phyloP scores from a whole-genome alignment of 2,113 vertebrate species.

The Bubo bubo region DNA sequence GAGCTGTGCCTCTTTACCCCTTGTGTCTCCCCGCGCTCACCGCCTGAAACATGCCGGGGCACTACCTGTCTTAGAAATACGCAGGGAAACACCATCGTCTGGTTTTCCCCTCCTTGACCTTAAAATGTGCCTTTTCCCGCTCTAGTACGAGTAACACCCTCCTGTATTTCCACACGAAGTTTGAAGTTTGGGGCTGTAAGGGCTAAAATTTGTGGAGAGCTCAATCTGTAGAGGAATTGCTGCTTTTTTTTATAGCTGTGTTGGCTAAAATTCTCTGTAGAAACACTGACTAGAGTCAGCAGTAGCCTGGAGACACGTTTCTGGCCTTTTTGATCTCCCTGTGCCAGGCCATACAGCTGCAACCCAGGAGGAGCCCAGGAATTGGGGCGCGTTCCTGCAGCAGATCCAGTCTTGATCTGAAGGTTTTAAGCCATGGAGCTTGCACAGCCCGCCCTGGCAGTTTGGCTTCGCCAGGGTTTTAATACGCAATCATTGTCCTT shows the following conservation, averaged over 20 bases:
- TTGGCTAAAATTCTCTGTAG: background rate
- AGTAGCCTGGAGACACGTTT: background rate
- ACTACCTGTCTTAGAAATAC: accelerated
- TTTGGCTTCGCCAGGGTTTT: background rate
- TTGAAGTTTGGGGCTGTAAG: background rate
- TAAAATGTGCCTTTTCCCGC: background rate
- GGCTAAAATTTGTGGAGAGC: background rate
- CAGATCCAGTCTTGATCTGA: background rate
- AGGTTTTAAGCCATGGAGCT: background rate
- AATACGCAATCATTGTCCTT: accelerated
- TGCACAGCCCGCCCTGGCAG: background rate
- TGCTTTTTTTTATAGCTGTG: background rate
- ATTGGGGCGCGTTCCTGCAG: background rate
- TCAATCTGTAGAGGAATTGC: background rate
- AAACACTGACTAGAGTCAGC: background rate
- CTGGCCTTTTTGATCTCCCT: background rate
- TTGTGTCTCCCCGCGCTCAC: accelerated
- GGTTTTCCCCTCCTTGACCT: too few relatives aligned
- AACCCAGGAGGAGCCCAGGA: background rate
- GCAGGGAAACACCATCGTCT: accelerated
- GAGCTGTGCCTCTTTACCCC: background rate
- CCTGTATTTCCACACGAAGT: accelerated
- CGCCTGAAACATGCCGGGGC: background rate
- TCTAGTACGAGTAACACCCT: accelerated
- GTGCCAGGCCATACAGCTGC: background rate